Percentiles rank a stretch among this genome's conserved stretches.
Conservation (phyloP, 2,888 invertebrate genomes). For the Branchellion lobata region DNA sequence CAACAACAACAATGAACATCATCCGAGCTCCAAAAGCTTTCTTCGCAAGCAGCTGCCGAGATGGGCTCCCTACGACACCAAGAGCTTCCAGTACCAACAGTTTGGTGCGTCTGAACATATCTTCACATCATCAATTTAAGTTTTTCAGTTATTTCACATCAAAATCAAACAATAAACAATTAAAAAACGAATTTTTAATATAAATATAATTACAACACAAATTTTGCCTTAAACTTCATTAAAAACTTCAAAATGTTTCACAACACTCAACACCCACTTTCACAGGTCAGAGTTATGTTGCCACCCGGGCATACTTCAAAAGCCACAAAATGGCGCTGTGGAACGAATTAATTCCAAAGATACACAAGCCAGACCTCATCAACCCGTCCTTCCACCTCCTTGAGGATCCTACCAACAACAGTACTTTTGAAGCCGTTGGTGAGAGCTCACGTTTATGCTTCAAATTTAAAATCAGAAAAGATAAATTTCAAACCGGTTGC, state of each 20-base stretch:
- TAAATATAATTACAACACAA: too few relatives aligned
- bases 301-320: conserved; percentile 74
- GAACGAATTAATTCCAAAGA: conserved; percentile 88
- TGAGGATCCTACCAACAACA: conserved; percentile 75
- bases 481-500: too few relatives aligned
- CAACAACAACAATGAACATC: neutral
- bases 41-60: neutral
- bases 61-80: conserved; percentile 23
- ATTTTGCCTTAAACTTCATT: too few relatives aligned
- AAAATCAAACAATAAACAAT: neutral
- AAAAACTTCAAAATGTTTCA: too few relatives aligned
- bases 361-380: conserved; percentile 75
- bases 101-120: conserved; percentile 17
- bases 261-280: too few relatives aligned
- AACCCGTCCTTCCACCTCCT: conserved; percentile 84
- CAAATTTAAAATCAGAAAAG: too few relatives aligned
- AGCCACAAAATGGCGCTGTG: conserved; percentile 93
- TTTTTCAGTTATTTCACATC: too few relatives aligned
- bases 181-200: too few relatives aligned
- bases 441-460: neutral
- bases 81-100: conserved; percentile 27
- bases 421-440: conserved; percentile 43
- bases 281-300: neutral
- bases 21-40: neutral
- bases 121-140: neutral